Evolutionary conservation across 2,888 invertebrate genomes (phyloP).

Genomic region (Nemapogon koenigi): DNA sequence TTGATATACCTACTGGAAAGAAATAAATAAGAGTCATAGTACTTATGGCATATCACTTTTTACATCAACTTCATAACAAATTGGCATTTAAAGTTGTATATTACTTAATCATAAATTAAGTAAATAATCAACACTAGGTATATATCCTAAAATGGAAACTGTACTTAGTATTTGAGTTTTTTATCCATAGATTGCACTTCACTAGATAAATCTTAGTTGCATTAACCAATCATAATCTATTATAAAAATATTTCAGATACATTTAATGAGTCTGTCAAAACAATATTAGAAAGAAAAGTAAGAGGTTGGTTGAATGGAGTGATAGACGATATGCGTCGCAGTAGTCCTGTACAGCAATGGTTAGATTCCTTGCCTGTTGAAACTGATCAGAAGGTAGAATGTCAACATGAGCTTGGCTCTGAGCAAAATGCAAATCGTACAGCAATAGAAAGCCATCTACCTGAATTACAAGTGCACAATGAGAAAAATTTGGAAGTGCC

Average conservation of each 20-base stretch:
- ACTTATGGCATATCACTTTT: too few species aligned
- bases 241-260: constrained; percentile 51
- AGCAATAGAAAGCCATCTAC: neutral
- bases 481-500: constrained; percentile 37
- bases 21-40: too few species aligned
- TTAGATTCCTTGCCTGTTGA: constrained; percentile 70
- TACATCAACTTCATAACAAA: too few species aligned
- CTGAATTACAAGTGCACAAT: constrained; percentile 2
- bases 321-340: constrained; percentile 67
- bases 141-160: too few species aligned
- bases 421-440: constrained; percentile 25
- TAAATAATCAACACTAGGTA: too few species aligned
- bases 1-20: too few species aligned
- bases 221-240: too few species aligned
- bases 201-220: too few species aligned
- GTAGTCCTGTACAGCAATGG: constrained; percentile 79
- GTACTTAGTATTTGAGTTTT: too few species aligned
- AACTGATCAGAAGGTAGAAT: constrained; percentile 12
- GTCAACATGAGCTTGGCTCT: constrained; percentile 22
- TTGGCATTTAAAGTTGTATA: too few species aligned
- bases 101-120: too few species aligned
- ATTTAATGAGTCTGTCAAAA: constrained; percentile 51
- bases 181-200: too few species aligned
- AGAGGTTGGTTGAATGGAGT: constrained; percentile 56
- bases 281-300: constrained; percentile 52